Evolutionary conservation across 1,140 invertebrate genomes (phyloP), one percentile per base, ranked within the genome.

Genomic region (Episyrphus balteatus): DNA sequence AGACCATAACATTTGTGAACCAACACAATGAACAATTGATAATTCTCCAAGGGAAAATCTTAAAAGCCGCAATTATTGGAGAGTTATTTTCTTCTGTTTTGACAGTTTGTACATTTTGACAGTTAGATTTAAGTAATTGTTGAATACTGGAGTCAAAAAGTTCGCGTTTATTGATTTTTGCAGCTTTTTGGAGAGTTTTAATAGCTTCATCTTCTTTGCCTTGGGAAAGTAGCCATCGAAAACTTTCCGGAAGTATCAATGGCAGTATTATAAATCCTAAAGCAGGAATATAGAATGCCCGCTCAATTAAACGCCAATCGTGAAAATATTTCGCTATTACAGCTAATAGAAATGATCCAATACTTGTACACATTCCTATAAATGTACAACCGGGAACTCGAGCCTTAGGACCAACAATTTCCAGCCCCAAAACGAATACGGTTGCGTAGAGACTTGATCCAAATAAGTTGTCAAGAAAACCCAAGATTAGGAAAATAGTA

Each of bases 221-320:
- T 53, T 83, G 80, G 7, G 80, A 78, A 31, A 88, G 61, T 2
- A 87, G 68, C 87, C 87, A 90, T 44, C 85, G 72, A 15, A 81
- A 70, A 21, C 79, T 82, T 59, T 82, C 80, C 0, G 77, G 73
- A 12, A 81, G 48, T 30, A 80, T 55, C 63, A 76, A 75, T 13
- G 75, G 73, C 53, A 80, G 77, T 1, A 75, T 54, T 30, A 86
- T 66, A 3, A 83, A 71, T 3, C 82, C 57, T 13, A 86, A 57
- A 19, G 79, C 79, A 26, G 83, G 80, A 0, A 70, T 59, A 51
- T 87, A 87, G 12, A 84, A 66, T 1, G 81, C 63, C 37, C 81
- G 72, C 1, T 87, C 71, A 15, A 86, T 62, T 33, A 65, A 62
- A 42, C 84, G 73, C 86, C 87, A 92, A 51, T 81, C 75, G 49